Percentiles rank a stretch among this genome's conserved stretches.
Evolutionary conservation across 2,113 vertebrate species (phyloP).

Genomic region (Vidua chalybeata): DNA sequence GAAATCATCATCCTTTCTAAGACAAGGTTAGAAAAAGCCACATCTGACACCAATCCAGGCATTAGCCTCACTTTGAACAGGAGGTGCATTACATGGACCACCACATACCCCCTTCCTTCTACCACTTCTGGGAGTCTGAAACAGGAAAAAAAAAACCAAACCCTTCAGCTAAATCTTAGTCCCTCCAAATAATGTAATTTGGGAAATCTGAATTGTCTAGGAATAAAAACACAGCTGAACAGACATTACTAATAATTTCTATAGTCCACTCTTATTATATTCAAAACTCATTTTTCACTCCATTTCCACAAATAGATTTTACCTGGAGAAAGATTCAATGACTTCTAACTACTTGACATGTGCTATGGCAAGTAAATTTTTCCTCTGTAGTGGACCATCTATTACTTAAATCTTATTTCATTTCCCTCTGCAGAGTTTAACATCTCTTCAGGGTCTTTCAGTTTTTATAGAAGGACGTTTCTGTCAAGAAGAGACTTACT

Average conservation of each 20-base stretch:
- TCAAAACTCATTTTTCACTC: not conserved
- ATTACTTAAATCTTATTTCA: not conserved
- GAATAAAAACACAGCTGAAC: not conserved
- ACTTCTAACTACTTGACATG: not conserved
- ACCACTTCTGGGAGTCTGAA: not conserved
- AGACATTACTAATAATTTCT: not conserved
- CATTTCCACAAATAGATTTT: not conserved
- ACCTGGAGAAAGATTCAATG: not conserved
- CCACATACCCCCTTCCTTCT: not conserved
- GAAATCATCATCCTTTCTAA: not conserved
- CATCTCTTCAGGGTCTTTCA: not conserved
- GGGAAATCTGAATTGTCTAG: not conserved
- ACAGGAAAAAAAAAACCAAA: not conserved
- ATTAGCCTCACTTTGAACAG: not conserved
- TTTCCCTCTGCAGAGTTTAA: not conserved
- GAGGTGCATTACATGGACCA: not conserved
- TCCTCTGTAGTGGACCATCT: not conserved
- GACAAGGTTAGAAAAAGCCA: not conserved
- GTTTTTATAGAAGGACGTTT: not conserved
- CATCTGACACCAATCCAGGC: not conserved
- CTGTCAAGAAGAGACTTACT: not conserved
- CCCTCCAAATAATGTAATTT: not conserved
- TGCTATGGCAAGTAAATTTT: not conserved
- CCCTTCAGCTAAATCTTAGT: not conserved
- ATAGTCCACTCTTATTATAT: not conserved